phyloP scores from a whole-genome alignment of 2,888 invertebrate genomes.

The Polydrusus cervinus region DNA sequence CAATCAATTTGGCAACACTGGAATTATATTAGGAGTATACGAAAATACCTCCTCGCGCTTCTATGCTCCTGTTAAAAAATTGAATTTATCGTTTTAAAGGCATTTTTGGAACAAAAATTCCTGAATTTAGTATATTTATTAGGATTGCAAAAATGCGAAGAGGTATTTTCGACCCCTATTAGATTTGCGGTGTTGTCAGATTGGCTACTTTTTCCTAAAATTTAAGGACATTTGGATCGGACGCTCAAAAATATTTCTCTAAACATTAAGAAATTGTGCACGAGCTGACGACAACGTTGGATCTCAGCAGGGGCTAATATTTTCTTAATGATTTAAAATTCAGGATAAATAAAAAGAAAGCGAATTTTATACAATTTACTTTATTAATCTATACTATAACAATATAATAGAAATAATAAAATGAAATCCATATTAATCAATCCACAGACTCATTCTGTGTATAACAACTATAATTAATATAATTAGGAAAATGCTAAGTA shows the following conservation, averaged over 20 bases:
- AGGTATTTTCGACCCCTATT: neutral
- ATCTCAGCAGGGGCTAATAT: too few relatives aligned
- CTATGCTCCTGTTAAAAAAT: too few relatives aligned
- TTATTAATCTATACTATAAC: constrained; percentile 52
- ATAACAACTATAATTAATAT: constrained; percentile 61
- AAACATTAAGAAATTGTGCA: neutral
- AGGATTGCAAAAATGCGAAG: neutral
- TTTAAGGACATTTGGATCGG: neutral
- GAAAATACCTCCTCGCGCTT: too few relatives aligned
- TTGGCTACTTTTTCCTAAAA: neutral
- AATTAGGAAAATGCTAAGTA: constrained; percentile 63
- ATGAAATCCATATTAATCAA: constrained; percentile 46
- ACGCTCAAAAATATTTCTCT: neutral
- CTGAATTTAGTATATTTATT: neutral
- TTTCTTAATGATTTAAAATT: too few relatives aligned
- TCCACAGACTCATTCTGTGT: constrained; percentile 16
- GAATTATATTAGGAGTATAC: neutral
- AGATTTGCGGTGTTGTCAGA: neutral
- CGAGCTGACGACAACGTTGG: neutral
- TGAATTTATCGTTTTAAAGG: too few relatives aligned
- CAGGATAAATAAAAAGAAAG: too few relatives aligned
- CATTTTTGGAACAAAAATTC: too few relatives aligned
- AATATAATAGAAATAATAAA: constrained; percentile 49
- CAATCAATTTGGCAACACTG: neutral
- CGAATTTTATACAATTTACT: constrained; percentile 47